Conservation (phyloP, 2,888 invertebrate genomes). For the Ectropis crepuscularia region DNA sequence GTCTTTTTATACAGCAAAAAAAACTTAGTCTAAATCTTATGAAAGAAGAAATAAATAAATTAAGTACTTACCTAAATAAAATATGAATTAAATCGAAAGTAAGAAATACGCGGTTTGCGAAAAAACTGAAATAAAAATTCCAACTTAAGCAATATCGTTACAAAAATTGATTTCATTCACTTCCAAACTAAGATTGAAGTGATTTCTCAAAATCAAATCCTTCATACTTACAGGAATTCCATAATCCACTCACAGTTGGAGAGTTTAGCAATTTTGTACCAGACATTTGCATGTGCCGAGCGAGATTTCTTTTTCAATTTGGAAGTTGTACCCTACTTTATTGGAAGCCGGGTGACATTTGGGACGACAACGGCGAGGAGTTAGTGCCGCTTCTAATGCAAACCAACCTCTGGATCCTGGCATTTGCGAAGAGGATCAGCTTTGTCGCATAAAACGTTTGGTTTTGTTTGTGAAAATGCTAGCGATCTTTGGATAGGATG, state of each 20-base stretch:
- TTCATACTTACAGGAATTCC: constrained; percentile 16
- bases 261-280: constrained; percentile 69
- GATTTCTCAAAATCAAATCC: not conserved
- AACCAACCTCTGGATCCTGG: constrained; percentile 26
- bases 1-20: no score
- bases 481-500: no score
- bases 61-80: no score
- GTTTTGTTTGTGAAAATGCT: not conserved
- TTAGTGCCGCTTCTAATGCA: constrained; percentile 41
- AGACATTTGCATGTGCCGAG: constrained; percentile 67
- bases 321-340: constrained; percentile 73
- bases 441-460: not conserved
- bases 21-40: no score
- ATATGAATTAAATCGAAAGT: no score
- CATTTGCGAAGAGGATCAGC: constrained; percentile 1
- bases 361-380: constrained; percentile 56
- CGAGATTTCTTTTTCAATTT: constrained; percentile 80
- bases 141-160: no score
- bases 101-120: no score
- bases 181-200: not conserved
- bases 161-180: no score
- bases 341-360: constrained; percentile 66
- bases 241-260: constrained; percentile 34
- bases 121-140: no score
- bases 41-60: no score